A percentile compares a stretch with the other conserved stretches of the same genome.
Conservation (phyloP, 2,113 vertebrate species). For the Cyphomyrus discorhynchus region DNA sequence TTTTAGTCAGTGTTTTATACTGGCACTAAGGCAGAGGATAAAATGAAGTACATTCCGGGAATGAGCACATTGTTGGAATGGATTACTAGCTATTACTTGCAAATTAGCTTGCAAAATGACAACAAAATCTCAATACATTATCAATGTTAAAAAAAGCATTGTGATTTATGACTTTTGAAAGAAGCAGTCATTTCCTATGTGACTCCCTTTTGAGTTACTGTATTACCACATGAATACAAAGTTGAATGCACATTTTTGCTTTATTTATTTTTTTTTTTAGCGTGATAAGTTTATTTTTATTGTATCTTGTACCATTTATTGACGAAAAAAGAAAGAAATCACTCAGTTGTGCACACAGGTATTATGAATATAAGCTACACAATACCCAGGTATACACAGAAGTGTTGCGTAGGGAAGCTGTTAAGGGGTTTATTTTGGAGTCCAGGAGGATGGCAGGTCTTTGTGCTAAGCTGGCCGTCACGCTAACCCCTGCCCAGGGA, state of each 20-base stretch:
- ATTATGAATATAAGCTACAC: not conserved
- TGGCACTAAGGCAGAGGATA: not conserved
- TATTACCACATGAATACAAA: not conserved
- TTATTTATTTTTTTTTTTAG: not conserved
- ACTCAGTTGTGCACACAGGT: not conserved
- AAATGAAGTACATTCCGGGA: not conserved
- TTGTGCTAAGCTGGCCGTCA: not conserved
- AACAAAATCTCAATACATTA: not conserved
- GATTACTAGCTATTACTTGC: not conserved
- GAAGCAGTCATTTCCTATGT: not conserved
- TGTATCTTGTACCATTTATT: not conserved
- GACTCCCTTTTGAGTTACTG: not conserved
- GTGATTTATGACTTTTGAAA: not conserved
- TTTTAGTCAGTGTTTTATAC: not conserved
- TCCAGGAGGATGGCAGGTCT: not conserved
- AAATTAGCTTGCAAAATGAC: not conserved
- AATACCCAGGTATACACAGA: not conserved
- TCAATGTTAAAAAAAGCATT: not conserved
- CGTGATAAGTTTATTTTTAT: not conserved
- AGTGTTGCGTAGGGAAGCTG: not conserved
- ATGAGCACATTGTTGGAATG: not conserved
- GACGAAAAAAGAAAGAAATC: not conserved
- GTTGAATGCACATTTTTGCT: not conserved
- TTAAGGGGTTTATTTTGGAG: not conserved
- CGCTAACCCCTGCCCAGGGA: constrained; percentile 8